These are phyloP conservation scores for Limanda limanda DNA, from an alignment of 2,113 vertebrate species.

Conservation along the genomic window DNA sequence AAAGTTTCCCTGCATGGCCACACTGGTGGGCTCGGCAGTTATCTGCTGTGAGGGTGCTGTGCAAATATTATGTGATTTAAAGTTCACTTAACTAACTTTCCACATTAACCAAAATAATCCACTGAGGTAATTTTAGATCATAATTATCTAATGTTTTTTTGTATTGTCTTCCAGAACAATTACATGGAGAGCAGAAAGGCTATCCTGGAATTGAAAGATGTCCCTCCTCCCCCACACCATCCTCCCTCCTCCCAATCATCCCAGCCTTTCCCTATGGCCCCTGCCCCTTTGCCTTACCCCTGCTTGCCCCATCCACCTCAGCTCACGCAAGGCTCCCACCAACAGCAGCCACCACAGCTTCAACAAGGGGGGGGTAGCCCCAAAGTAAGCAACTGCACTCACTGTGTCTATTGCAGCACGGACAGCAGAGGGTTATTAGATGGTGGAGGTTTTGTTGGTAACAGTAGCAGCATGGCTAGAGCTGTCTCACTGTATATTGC, in stretches of 20 bases:
- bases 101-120: not conserved
- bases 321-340: conserved; percentile 80
- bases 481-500: conserved; percentile 81
- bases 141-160: not conserved
- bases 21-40: not conserved
- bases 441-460: conserved; percentile 71
- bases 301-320: conserved; percentile 82
- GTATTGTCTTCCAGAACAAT: conserved; percentile 80
- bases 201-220: conserved; percentile 90
- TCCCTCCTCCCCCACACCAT: conserved; percentile 86
- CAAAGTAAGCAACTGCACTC: conserved; percentile 95
- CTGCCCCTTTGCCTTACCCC: conserved; percentile 81
- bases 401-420: conserved; percentile 80
- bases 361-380: conserved; percentile 83
- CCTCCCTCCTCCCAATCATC: conserved; percentile 84
- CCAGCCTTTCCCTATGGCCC: conserved; percentile 85
- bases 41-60: not conserved
- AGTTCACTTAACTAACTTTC: too few species aligned
- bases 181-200: conserved; percentile 92
- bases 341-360: conserved; percentile 79
- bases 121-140: not conserved
- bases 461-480: conserved; percentile 65
- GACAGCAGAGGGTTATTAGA: conserved; percentile 73
- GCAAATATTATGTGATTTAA: not conserved
- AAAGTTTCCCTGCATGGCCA: not conserved